Conservation (phyloP, 2,797 vertebrate species). For the Streptopelia turtur region DNA sequence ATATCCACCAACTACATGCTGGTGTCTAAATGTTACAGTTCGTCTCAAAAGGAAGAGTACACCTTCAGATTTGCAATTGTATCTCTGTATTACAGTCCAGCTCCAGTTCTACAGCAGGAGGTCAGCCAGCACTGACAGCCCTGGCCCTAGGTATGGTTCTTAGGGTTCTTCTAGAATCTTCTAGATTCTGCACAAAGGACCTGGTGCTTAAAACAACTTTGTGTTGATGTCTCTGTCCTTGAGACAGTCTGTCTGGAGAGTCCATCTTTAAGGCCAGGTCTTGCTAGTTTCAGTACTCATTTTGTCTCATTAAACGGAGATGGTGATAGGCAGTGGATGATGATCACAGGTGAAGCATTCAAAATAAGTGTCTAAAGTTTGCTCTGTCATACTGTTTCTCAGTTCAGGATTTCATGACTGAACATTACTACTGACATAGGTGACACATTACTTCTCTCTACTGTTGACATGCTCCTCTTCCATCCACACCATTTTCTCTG, state of each 20-base stretch:
- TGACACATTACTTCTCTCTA: not conserved
- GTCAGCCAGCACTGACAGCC: not conserved
- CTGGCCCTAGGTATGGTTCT: not conserved
- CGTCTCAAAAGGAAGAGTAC: not conserved
- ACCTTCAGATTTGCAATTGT: not conserved
- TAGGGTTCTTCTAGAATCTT: not conserved
- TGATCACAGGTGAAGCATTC: not conserved
- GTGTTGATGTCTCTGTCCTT: not conserved
- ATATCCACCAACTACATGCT: not conserved
- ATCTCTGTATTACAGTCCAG: not conserved
- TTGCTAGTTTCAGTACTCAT: not conserved
- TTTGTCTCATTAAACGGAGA: not conserved
- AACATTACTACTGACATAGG: fast-evolving
- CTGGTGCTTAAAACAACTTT: not conserved
- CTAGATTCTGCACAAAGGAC: not conserved
- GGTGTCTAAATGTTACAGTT: not conserved
- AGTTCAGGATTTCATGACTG: not conserved
- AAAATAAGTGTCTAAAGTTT: not conserved
- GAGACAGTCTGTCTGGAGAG: not conserved
- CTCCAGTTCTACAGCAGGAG: not conserved
- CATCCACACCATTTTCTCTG: not conserved
- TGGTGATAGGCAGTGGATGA: not conserved
- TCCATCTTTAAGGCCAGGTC: not conserved
- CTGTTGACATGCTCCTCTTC: not conserved
- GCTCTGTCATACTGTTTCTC: not conserved